Percentiles rank a stretch among this genome's conserved stretches.
These are phyloP conservation scores for Neostethus bicornis DNA, from an alignment of 2,797 vertebrate genomes.

Conservation along the genomic window DNA sequence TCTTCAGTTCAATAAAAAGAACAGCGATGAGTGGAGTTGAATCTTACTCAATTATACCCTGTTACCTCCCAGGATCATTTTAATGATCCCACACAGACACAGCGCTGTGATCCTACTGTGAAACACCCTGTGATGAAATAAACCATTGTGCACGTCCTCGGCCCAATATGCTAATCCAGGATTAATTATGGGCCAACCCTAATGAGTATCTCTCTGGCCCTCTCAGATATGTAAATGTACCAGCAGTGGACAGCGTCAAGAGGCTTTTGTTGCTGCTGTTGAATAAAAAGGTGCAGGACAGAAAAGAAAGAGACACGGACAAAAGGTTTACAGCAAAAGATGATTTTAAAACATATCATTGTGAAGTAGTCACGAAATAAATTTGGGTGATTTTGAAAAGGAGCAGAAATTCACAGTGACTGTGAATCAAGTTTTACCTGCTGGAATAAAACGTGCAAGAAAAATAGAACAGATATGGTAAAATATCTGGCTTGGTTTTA, in stretches of 20 bases:
- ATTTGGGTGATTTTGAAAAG: constrained; percentile 5
- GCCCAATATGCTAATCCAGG: constrained; percentile 74
- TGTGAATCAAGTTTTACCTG: constrained; percentile 8
- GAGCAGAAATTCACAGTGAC: not conserved
- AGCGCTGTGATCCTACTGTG: constrained; percentile 61
- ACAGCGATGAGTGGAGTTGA: constrained; percentile 29
- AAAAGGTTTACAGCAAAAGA: constrained; percentile 32
- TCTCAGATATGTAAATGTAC: constrained; percentile 76
- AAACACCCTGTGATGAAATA: constrained; percentile 69
- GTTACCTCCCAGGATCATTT: constrained; percentile 60
- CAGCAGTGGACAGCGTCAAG: constrained; percentile 53
- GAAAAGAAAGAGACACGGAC: constrained; percentile 24
- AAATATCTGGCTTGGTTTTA: constrained; percentile 1
- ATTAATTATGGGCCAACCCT: constrained; percentile 73
- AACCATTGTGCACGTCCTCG: constrained; percentile 73
- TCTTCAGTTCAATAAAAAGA: constrained; percentile 30
- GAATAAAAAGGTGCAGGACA: constrained; percentile 31
- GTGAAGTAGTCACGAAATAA: not conserved
- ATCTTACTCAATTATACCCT: constrained; percentile 45
- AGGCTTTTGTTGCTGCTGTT: constrained; percentile 55
- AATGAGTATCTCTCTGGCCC: constrained; percentile 66
- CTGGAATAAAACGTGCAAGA: not conserved
- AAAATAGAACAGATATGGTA: not conserved
- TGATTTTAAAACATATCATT: constrained; percentile 38
- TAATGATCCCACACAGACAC: constrained; percentile 67